phyloP scores from a whole-genome alignment of 2,888 invertebrate species.

The Drosophila emarginata region DNA sequence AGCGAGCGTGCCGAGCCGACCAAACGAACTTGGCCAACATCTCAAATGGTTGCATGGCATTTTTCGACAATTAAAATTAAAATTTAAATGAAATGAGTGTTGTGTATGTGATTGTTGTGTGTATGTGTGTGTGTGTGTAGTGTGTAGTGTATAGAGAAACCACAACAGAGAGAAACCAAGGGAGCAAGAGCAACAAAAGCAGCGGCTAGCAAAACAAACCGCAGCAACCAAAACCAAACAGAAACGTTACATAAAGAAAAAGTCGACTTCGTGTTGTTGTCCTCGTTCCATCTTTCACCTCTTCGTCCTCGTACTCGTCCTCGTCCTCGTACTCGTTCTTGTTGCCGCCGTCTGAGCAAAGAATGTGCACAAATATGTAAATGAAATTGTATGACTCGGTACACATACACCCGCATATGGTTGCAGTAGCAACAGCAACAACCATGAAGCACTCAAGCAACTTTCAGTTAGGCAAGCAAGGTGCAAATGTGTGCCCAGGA shows the following conservation, averaged over 20 bases:
- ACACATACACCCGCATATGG: slow-evolving; percentile 36
- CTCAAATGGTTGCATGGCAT: slow-evolving; percentile 65
- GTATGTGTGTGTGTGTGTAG: slow-evolving; percentile 20
- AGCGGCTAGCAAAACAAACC: slow-evolving; percentile 65
- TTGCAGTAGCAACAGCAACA: slow-evolving; percentile 45
- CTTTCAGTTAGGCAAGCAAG: slow-evolving; percentile 50
- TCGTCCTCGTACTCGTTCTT: slow-evolving; percentile 54
- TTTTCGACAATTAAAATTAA: slow-evolving; percentile 78
- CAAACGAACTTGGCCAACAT: slow-evolving; percentile 46
- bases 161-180: slow-evolving; percentile 60
- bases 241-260: slow-evolving; percentile 76
- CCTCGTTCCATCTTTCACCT: slow-evolving; percentile 25
- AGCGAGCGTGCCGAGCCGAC: slow-evolving; percentile 34
- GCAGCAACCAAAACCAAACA: slow-evolving; percentile 74
- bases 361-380: slow-evolving; percentile 72
- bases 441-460: slow-evolving; percentile 56
- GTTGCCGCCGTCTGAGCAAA: slow-evolving; percentile 49
- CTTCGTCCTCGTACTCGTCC: slow-evolving; percentile 15
- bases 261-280: slow-evolving; percentile 61
- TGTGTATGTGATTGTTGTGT: slow-evolving; percentile 14
- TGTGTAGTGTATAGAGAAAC: slow-evolving; percentile 52
- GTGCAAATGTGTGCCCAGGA: slow-evolving; percentile 58
- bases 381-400: slow-evolving; percentile 72
- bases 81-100: slow-evolving; percentile 68
- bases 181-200: slow-evolving; percentile 4